Conservation (phyloP, 2,113 vertebrate species). For the Bos indicus region DNA sequence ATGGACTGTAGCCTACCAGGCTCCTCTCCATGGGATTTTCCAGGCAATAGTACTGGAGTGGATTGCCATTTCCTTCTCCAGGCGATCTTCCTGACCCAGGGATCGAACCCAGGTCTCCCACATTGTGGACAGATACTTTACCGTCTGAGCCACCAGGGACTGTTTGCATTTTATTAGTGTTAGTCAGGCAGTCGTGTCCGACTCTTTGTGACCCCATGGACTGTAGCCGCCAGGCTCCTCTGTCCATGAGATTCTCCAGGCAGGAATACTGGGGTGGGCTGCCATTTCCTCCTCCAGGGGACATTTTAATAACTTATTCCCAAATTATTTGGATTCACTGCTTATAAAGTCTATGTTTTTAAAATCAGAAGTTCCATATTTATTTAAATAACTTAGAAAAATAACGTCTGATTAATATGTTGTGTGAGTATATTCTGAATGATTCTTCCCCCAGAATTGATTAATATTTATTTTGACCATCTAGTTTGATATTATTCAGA, state of each 20-base stretch:
- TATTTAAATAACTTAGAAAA: not conserved
- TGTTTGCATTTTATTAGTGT: not conserved
- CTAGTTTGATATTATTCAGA: not conserved
- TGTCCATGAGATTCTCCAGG: not conserved
- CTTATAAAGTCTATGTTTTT: not conserved
- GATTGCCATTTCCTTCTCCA: too few relatives aligned
- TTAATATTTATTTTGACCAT: not conserved
- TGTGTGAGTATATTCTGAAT: not conserved
- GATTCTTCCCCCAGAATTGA: not conserved
- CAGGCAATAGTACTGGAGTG: too few relatives aligned
- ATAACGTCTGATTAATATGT: not conserved
- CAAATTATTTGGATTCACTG: not conserved
- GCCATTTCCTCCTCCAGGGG: not conserved
- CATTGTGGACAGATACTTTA: too few relatives aligned
- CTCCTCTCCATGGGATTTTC: too few relatives aligned
- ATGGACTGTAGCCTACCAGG: too few relatives aligned
- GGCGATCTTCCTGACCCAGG: too few relatives aligned
- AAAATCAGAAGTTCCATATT: not conserved
- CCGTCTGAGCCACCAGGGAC: rapidly evolving
- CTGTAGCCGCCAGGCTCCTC: not conserved
- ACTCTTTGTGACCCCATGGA: not conserved
- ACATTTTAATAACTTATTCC: not conserved
- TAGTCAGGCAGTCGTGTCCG: rapidly evolving
- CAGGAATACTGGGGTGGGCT: not conserved
- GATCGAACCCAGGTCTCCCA: too few relatives aligned